These are phyloP conservation scores for Carabus problematicus DNA, from an alignment of 2,888 invertebrate species.

Conservation along the genomic window DNA sequence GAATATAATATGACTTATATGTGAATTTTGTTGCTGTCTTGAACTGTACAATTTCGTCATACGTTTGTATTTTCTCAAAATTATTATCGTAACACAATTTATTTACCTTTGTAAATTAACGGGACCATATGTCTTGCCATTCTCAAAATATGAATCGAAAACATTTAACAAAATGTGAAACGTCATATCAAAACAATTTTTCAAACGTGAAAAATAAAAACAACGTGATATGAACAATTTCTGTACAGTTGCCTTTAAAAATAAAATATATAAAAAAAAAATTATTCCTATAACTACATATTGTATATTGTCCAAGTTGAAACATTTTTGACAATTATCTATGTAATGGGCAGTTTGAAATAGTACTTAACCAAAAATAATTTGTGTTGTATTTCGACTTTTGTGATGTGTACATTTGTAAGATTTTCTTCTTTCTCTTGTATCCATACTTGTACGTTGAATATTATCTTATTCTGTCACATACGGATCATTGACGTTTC, in stretches of 20 bases:
- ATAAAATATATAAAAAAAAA: conserved; percentile 16
- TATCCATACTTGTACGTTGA: no score
- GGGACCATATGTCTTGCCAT: conserved; percentile 38
- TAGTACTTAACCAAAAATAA: conserved; percentile 18
- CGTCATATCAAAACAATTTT: conserved; percentile 25
- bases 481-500: no score
- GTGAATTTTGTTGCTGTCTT: no score
- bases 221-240: conserved; percentile 28
- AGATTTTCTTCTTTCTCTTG: not conserved
- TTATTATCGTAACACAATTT: not conserved
- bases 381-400: conserved; percentile 6
- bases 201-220: conserved; percentile 9
- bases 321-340: conserved; percentile 19
- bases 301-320: conserved; percentile 5
- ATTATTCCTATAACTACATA: not conserved
- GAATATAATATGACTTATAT: no score
- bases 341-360: conserved; percentile 20
- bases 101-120: conserved; percentile 12
- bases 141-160: conserved; percentile 30
- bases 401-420: conserved; percentile 26
- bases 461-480: no score
- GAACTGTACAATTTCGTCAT: no score
- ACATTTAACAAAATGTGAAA: conserved; percentile 23
- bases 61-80: no score
- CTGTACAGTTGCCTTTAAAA: conserved; percentile 34